A percentile compares a stretch with the other conserved stretches of the same genome.
Evolutionary conservation across 2,888 invertebrate genomes (phyloP).

Genomic region (Xiphydria camelus): DNA sequence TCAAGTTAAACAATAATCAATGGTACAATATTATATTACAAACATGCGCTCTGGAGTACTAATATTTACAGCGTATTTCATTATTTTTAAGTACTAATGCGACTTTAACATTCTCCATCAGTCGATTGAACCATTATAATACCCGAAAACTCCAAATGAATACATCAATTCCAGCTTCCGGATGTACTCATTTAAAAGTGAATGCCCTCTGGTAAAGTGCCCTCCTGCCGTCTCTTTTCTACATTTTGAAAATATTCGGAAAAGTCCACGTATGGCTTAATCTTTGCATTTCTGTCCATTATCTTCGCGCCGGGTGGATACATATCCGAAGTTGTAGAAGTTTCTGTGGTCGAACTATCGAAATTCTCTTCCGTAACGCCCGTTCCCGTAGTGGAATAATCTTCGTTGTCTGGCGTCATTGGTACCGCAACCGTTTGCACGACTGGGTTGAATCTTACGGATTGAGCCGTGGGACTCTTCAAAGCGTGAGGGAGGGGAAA

Average conservation of each 20-base stretch:
- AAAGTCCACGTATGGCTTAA: conserved; percentile 85
- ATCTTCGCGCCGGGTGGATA: conserved; percentile 53
- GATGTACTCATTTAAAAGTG: too few relatives aligned
- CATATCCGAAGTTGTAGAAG: conserved; percentile 49
- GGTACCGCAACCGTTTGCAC: conserved; percentile 60
- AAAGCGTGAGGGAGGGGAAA: conserved; percentile 71
- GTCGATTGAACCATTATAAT: too few relatives aligned
- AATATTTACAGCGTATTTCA: too few relatives aligned
- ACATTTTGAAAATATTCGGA: conserved; percentile 76
- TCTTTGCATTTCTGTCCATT: conserved; percentile 69
- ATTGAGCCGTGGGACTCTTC: conserved; percentile 60
- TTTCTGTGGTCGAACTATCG: conserved; percentile 52
- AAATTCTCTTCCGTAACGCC: conserved; percentile 39
- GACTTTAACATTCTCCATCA: too few relatives aligned
- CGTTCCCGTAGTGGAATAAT: conserved; percentile 30
- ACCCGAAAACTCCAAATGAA: too few relatives aligned
- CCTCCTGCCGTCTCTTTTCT: conserved; percentile 68
- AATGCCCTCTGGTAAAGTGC: conserved; percentile 69
- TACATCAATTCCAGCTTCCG: too few relatives aligned
- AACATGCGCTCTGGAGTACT: too few relatives aligned
- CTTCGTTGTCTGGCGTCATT: conserved; percentile 32
- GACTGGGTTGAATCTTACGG: conserved; percentile 68
- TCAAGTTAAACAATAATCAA: too few relatives aligned
- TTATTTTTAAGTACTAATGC: too few relatives aligned
- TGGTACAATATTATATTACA: too few relatives aligned